Evolutionary conservation across 2,113 vertebrate genomes (phyloP).

Genomic region (Noturus placidus): DNA sequence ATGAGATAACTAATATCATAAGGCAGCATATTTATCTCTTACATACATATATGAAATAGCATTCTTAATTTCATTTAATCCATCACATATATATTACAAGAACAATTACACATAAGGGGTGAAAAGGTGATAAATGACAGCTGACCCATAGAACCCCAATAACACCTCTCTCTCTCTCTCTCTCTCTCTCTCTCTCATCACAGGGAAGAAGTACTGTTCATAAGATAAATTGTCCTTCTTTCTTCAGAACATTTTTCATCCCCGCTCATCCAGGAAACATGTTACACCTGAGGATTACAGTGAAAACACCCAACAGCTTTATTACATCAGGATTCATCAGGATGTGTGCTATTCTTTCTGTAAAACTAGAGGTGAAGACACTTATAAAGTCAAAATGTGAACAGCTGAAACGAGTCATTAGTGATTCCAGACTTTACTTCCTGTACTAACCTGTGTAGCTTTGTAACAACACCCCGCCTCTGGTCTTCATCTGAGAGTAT

Average conservation of each 20-base stretch:
- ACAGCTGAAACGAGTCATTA: too few species aligned
- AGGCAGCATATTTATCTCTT: too few species aligned
- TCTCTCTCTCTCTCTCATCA: background rate
- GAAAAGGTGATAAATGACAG: background rate
- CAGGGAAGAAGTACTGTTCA: too few species aligned
- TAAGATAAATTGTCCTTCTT: too few species aligned
- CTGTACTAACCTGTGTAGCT: too few species aligned
- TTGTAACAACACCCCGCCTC: too few species aligned
- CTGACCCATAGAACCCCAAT: background rate
- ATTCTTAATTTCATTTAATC: too few species aligned
- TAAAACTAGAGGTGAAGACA: background rate
- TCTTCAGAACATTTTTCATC: background rate
- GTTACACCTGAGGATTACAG: background rate
- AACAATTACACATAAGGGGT: background rate
- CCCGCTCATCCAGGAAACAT: background rate
- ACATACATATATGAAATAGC: too few species aligned
- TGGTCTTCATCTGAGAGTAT: too few species aligned
- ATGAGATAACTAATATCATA: too few species aligned
- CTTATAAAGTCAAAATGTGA: background rate
- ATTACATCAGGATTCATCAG: background rate
- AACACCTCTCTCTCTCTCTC: background rate
- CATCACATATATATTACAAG: background rate
- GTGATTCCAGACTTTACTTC: too few species aligned
- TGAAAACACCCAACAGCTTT: background rate
- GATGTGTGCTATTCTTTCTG: background rate